phyloP scores from a whole-genome alignment of 2,888 invertebrate genomes.

The Lochmaea crataegi region DNA sequence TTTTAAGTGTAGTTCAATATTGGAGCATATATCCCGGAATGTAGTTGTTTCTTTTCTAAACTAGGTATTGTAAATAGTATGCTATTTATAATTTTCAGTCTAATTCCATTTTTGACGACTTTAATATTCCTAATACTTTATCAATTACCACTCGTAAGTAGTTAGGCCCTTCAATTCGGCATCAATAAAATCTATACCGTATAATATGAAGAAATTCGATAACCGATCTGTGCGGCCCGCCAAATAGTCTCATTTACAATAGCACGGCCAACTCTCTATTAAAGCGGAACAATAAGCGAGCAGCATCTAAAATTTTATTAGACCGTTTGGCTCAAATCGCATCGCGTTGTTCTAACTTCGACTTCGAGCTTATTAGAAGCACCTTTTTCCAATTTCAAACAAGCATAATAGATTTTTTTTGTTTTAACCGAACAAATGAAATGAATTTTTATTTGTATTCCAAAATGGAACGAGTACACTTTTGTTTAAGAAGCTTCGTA shows the following conservation, averaged over 20 bases:
- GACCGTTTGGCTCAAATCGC: conserved; percentile 20
- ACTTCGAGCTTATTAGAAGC: conserved; percentile 30
- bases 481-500: not conserved
- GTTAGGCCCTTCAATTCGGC: not conserved
- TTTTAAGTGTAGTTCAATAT: too few species aligned
- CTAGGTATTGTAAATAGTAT: too few species aligned
- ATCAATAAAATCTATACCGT: conserved; percentile 14
- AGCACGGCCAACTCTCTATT: conserved; percentile 33
- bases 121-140: not conserved
- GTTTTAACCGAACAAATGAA: not conserved
- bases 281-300: conserved; percentile 34
- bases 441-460: conserved; percentile 8
- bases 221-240: conserved; percentile 10
- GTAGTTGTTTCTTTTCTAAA: too few species aligned
- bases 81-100: too few species aligned
- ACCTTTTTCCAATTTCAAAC: conserved; percentile 16
- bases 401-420: conserved; percentile 18
- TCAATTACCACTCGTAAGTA: not conserved
- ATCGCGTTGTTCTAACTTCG: conserved; percentile 17
- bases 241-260: conserved; percentile 20
- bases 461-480: not conserved
- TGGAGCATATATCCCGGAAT: too few species aligned
- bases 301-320: conserved; percentile 29
- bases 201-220: conserved; percentile 24
- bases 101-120: too few species aligned